Base-by-base conservation (phyloP, 2,113 vertebrate species). In the Pelvicachromis taeniatus region DNA sequence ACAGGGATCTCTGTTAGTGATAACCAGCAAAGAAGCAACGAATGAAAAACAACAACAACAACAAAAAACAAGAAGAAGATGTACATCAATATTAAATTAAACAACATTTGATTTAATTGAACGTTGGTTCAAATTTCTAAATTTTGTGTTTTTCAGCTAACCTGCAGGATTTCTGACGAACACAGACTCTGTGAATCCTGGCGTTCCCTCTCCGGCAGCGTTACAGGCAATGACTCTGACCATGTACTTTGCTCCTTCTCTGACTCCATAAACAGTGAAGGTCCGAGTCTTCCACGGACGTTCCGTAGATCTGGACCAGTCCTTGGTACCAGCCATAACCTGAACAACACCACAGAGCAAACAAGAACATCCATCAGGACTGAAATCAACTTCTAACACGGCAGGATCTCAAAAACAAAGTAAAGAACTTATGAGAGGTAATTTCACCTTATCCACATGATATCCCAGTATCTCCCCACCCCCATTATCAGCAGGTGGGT, bases 251-350 rank as follows among this genome's bases (percentile, higher is more conserved):
- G 97, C 98, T 70, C 97, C 97, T 91, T 99, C 98, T 92, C 99
- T 96, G 73, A 99, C 97, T 87, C 97, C 97, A 91, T 92, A 97
- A 54, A 99, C 97, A 1, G 97, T 97, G 81, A 97, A 99, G 23
- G 95, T 91, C 26, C 90, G 94, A 59, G 68, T 92, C 89, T 97
- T 99, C 89, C 96, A 94, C 40, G 96, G 96, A 63, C 97, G 98
- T 29, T 98, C 98, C 80, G 97, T 99, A 89, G 97, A 97, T 85
- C 98, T 97, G 77, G 98, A 99, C 99, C 99, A 99, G 90, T 99
- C 99, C 4, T 97, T 98, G 52, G 95, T 93, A 56, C 97, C 97
- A 85, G 96, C 91, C 82, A 99, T 88, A 40, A 97, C 95, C 93
- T 95, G 52, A 68, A 65, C 9, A 77, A 65, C 45, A 75, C 10